Evolutionary conservation across 2,888 invertebrate species (phyloP).

Genomic region (Adela reaumurella): DNA sequence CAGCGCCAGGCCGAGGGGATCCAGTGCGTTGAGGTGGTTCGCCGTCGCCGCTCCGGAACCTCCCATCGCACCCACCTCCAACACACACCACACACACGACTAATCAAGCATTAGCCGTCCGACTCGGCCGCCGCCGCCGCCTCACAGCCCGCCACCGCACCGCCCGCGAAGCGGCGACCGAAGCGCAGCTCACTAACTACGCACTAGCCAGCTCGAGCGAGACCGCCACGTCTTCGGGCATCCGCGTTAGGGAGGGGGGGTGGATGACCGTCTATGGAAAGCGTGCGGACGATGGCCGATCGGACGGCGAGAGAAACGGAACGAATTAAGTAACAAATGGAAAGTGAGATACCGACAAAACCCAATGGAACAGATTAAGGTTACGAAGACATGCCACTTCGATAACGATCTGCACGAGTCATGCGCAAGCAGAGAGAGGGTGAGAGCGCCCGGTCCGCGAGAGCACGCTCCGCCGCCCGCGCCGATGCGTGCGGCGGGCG

Average conservation of each 20-base stretch:
- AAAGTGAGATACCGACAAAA: not conserved
- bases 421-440: constrained; percentile 39
- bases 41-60: constrained; percentile 53
- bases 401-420: constrained; percentile 40
- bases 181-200: too few species aligned
- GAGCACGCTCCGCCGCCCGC: too few species aligned
- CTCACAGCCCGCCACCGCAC: not conserved
- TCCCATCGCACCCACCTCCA: constrained; percentile 58
- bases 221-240: too few species aligned
- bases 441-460: constrained; percentile 49
- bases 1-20: constrained; percentile 54
- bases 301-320: not conserved
- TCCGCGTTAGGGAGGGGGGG: too few species aligned
- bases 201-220: too few species aligned
- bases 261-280: too few species aligned
- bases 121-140: constrained; percentile 17
- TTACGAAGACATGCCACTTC: constrained; percentile 39
- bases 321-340: not conserved
- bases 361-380: not conserved
- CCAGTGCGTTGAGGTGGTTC: constrained; percentile 55
- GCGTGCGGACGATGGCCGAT: too few species aligned
- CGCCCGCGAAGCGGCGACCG: not conserved
- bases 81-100: constrained; percentile 56
- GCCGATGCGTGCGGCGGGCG: not conserved
- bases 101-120: constrained; percentile 31